Conservation (phyloP, 2,888 invertebrate species). For the Scaptomyza polygonia region DNA sequence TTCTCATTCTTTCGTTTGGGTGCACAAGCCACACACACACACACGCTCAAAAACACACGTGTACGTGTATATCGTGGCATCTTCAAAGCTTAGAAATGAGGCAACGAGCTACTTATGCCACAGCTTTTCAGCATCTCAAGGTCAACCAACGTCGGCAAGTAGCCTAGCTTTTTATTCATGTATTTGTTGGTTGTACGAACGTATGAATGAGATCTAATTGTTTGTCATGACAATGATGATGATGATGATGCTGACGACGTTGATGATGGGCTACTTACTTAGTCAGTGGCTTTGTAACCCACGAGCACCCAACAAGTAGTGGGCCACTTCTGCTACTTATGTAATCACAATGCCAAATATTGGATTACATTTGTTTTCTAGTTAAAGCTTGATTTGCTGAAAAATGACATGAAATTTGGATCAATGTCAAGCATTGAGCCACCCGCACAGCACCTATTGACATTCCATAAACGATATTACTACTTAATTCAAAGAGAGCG, state of each 20-base stretch:
- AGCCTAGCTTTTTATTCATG: slow-evolving; percentile 56
- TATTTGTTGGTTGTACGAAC: neutral
- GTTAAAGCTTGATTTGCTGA: slow-evolving; percentile 25
- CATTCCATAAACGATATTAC: slow-evolving; percentile 27
- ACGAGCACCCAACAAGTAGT: slow-evolving; percentile 34
- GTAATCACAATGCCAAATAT: slow-evolving; percentile 64
- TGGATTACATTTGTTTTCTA: slow-evolving; percentile 43
- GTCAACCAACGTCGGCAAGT: slow-evolving; percentile 65
- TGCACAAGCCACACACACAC: slow-evolving; percentile 23
- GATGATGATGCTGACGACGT: too few species aligned
- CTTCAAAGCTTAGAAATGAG: slow-evolving; percentile 40
- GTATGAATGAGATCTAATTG: slow-evolving; percentile 76
- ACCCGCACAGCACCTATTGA: slow-evolving; percentile 14
- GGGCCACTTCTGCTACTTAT: slow-evolving; percentile 35
- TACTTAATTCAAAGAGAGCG: slow-evolving; percentile 29
- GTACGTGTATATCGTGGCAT: slow-evolving; percentile 43
- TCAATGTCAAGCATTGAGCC: slow-evolving; percentile 13
- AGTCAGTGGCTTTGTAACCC: slow-evolving; percentile 42
- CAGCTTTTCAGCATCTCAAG: slow-evolving; percentile 62
- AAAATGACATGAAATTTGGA: slow-evolving; percentile 22
- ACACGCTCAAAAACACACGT: neutral
- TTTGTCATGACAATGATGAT: slow-evolving; percentile 55
- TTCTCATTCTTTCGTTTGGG: slow-evolving; percentile 21
- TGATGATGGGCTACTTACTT: slow-evolving; percentile 37
- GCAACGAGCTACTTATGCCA: slow-evolving; percentile 47